phyloP scores from a whole-genome alignment of 2,797 vertebrate species.

The Loriculus beryllinus region DNA sequence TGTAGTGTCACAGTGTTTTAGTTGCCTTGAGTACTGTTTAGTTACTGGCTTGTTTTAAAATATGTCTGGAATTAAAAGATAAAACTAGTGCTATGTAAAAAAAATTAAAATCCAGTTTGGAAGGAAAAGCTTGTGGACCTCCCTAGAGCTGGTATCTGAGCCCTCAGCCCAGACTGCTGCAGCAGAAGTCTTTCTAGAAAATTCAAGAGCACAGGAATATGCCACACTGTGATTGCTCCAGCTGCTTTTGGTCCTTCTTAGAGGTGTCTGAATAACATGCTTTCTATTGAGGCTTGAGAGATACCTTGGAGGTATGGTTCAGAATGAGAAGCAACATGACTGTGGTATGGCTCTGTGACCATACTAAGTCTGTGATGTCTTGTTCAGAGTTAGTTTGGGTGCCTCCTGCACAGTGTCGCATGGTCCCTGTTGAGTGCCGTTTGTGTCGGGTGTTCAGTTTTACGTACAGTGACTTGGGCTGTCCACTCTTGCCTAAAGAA shows the following conservation, averaged over 20 bases:
- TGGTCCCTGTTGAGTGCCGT: background rate
- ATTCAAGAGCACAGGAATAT: background rate
- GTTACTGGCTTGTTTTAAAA: background rate
- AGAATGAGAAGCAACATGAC: background rate
- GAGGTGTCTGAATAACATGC: background rate
- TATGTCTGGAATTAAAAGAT: background rate
- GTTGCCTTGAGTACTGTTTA: background rate
- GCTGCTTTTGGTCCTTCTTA: background rate
- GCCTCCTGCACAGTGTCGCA: background rate
- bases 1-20: background rate
- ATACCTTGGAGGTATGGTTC: background rate
- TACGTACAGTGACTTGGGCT: background rate
- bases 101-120: background rate
- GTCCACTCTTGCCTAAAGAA: background rate
- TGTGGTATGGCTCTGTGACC: background rate
- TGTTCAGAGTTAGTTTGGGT: background rate
- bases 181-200: background rate
- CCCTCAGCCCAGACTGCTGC: background rate
- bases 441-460: background rate
- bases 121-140: background rate
- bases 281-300: background rate
- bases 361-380: background rate
- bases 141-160: background rate
- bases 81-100: background rate
- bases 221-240: background rate